phyloP scores from a whole-genome alignment of 2,888 invertebrate genomes.

The Steromphala cineraria region DNA sequence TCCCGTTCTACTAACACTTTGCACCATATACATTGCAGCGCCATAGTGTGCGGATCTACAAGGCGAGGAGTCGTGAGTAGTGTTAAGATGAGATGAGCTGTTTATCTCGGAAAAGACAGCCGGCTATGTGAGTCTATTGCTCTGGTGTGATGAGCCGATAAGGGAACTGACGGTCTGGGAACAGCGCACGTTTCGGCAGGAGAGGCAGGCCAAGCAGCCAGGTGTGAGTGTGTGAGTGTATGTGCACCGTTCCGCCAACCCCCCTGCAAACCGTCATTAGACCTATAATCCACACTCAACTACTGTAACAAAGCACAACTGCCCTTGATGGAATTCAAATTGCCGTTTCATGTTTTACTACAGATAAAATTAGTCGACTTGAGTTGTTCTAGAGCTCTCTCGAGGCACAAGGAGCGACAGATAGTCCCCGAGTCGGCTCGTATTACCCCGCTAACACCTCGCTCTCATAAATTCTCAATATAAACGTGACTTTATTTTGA shows the following conservation, averaged over 20 bases:
- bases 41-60: no score
- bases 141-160: no score
- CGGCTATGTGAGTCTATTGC: no score
- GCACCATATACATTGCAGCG: no score
- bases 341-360: neutral
- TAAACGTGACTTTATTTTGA: neutral
- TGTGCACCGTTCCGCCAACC: neutral
- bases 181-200: no score
- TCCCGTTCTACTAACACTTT: no score
- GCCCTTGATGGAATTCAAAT: neutral
- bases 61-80: no score
- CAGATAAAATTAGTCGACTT: neutral
- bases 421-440: neutral
- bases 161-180: no score
- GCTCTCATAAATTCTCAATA: neutral
- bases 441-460: neutral
- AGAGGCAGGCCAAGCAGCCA: no score
- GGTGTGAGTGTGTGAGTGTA: neutral
- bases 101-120: no score
- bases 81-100: no score
- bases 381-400: neutral
- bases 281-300: neutral
- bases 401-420: neutral
- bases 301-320: neutral
- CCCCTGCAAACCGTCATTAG: neutral